Evolutionary conservation across 1,140 invertebrate genomes (phyloP), one percentile per base, ranked within the genome.

Genomic region (Laodelphax striatellus): DNA sequence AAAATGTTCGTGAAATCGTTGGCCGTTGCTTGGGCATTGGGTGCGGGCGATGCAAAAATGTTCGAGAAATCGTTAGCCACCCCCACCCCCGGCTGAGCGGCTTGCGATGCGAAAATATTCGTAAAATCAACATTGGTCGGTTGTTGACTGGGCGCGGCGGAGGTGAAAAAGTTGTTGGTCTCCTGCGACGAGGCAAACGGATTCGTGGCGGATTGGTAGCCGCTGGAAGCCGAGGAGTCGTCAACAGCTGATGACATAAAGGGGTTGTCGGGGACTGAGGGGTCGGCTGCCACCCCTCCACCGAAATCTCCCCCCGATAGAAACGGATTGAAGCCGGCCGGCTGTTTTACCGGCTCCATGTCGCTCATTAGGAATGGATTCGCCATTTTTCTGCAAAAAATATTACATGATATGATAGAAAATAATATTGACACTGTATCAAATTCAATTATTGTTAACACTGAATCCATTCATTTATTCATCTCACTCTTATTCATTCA

Each of bases 311-410:
- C 77, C 10, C 81, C 79, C 65, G 83, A 80, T 43, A 89, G 79
- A 69, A 90, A 90, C 31, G 87, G 87, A 76, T 90, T 90, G 1
- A 82, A 79, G 5, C 72, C 69, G n/a, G 75, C 70, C 24, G 61
- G 64, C 73, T 70, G 31, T 70, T 72, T 68, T 13, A 76, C 69
- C 5, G 68, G 68, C 2, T 73, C 66, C 21, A 69, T 68, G 38
- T 82, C 80, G 65, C 87, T 85, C 74, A 87, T 87, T 55, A 89
- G 72, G 71, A 90, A 90, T 16, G 87, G 87, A 77, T 90, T 90
- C 42, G 76, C 78, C 62, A 66, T 66, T 28, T 38, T 38, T 58
- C 57, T 13, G 53, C 17, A 55, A 16, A 44, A 16, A 13, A 55
- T 55, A 55, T 5, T 5, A 21, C 10, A 53, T 2, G 13, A 28